Evolutionary conservation across 92 coral and sea anemone genomes (phyloP).

Genomic region (Palythoa caribaeorum): DNA sequence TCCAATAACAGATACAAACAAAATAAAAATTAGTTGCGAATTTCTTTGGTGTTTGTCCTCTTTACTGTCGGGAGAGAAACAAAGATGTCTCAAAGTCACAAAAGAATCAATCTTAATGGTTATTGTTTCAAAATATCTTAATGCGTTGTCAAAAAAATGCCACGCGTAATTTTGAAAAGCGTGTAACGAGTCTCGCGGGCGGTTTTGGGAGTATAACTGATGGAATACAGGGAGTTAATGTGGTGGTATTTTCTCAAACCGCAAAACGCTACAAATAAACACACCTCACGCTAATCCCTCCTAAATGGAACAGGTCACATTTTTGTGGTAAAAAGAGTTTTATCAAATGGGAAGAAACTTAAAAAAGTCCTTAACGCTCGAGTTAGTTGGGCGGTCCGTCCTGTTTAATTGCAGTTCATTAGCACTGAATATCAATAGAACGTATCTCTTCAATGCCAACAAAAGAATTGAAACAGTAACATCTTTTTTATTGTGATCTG

Average conservation of each 20-base stretch:
- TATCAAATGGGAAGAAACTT: background rate
- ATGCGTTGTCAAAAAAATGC: constrained; percentile 16
- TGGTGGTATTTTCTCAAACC: constrained; percentile 8
- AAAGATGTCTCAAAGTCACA: constrained; percentile 31
- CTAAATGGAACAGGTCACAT: constrained; percentile 27
- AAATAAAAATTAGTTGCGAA: background rate
- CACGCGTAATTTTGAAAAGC: constrained; percentile 19
- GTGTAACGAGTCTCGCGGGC: background rate
- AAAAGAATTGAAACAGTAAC: background rate
- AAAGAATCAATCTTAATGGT: background rate
- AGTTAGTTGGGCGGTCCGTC: background rate
- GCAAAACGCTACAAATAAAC: constrained; percentile 23
- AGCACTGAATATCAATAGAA: background rate
- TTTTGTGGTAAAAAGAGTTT: constrained; percentile 5
- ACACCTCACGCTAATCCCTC: constrained; percentile 25
- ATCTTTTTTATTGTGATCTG: background rate
- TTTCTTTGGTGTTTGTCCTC: constrained; percentile 8
- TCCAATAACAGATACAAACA: background rate
- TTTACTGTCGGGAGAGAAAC: constrained; percentile 26
- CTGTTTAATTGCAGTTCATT: background rate
- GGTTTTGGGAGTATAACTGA: background rate
- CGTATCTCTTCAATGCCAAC: background rate
- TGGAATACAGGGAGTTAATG: constrained; percentile 6
- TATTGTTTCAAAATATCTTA: constrained; percentile 32
- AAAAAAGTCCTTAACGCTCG: background rate